Conservation (phyloP, 2,888 invertebrate species). For the Eilema sororculum region DNA sequence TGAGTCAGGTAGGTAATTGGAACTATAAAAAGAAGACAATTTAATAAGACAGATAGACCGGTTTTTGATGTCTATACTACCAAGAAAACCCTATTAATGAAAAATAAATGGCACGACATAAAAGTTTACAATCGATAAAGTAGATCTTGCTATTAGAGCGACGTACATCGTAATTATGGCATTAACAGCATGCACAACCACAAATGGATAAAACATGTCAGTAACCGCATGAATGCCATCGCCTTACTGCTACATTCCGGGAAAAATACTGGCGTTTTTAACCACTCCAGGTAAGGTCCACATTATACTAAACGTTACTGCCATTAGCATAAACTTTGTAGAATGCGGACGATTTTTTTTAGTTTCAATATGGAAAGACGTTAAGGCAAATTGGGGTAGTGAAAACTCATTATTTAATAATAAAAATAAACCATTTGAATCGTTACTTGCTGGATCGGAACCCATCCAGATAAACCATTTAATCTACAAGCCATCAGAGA, state of each 20-base stretch:
- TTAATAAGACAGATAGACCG: slow-evolving; percentile 3
- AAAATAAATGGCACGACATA: slow-evolving; percentile 21
- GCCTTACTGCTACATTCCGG: slow-evolving; percentile 60
- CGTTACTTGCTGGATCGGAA: not conserved
- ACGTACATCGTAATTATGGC: slow-evolving; percentile 68
- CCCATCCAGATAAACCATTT: not conserved
- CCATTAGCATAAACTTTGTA: slow-evolving; percentile 28
- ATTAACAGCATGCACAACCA: slow-evolving; percentile 68
- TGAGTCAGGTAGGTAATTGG: not conserved
- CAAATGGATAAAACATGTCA: slow-evolving; percentile 74
- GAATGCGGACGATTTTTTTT: not conserved
- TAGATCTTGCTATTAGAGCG: slow-evolving; percentile 66
- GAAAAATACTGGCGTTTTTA: slow-evolving; percentile 62
- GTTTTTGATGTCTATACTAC: slow-evolving; percentile 12
- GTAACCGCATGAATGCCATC: slow-evolving; percentile 54
- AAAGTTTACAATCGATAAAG: slow-evolving; percentile 56
- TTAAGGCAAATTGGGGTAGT: not conserved
- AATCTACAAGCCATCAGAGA: not conserved
- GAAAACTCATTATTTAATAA: not conserved
- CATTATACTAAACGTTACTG: slow-evolving; percentile 32
- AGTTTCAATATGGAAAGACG: not conserved
- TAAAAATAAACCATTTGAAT: not conserved
- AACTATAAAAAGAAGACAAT: slow-evolving; percentile 12
- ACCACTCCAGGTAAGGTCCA: slow-evolving; percentile 46
- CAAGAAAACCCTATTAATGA: slow-evolving; percentile 28